A percentile compares a stretch with the other conserved stretches of the same genome.
Evolutionary conservation across 92 coral and sea anemone species (phyloP).

Genomic region (Parazoanthus swiftii): DNA sequence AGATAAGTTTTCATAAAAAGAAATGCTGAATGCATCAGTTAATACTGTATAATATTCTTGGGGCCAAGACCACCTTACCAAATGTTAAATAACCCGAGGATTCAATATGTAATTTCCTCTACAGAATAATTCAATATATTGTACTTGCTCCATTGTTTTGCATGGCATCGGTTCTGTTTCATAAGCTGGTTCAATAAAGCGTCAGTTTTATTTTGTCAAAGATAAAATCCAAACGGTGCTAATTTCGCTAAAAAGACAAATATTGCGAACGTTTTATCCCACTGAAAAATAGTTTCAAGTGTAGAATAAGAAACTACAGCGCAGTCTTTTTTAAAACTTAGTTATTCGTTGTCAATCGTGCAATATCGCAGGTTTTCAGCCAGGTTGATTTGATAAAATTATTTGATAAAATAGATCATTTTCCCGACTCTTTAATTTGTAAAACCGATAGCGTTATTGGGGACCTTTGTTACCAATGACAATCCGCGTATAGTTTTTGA

Average conservation of each 20-base stretch:
- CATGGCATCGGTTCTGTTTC: background rate
- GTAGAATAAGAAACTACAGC: background rate
- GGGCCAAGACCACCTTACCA: slow-evolving; percentile 25
- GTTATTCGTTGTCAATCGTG: background rate
- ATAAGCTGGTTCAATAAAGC: background rate
- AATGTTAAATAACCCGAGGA: background rate
- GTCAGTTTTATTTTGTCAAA: background rate
- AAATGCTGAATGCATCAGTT: background rate
- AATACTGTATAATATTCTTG: background rate
- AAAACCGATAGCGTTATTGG: background rate
- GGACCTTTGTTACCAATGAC: background rate
- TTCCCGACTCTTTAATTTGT: background rate
- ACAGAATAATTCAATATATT: background rate
- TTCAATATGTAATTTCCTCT: background rate
- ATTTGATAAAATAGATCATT: background rate
- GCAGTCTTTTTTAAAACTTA: background rate
- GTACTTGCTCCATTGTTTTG: background rate
- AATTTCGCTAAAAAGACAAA: background rate
- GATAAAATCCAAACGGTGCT: no score
- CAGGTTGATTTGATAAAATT: background rate
- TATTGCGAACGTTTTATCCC: background rate
- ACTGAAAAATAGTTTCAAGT: no score
- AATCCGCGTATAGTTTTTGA: background rate
- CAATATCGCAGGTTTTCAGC: background rate
- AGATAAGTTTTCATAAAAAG: background rate